These are phyloP conservation scores for Acipenser oxyrinchus DNA, from an alignment of 2,797 vertebrate species.

Conservation along the genomic window DNA sequence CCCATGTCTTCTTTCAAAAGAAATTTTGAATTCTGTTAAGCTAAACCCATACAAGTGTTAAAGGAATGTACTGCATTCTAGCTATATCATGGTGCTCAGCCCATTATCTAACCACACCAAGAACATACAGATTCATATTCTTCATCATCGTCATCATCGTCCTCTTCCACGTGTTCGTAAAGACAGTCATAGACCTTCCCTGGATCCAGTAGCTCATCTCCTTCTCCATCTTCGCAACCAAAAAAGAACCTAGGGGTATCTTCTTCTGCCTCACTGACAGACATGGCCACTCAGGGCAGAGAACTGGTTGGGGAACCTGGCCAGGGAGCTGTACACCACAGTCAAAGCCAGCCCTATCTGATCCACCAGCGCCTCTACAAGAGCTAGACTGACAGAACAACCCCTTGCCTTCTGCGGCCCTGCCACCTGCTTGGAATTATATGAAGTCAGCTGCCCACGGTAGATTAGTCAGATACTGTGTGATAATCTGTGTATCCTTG, in stretches of 20 bases:
- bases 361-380: not conserved
- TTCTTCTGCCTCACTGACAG: conserved; percentile 51
- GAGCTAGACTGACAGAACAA: not conserved
- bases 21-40: no score
- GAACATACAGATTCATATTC: conserved; percentile 76
- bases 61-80: no score
- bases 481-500: not conserved
- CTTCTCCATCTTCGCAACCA: conserved; percentile 68
- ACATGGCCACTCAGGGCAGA: conserved; percentile 38
- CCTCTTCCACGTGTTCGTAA: conserved; percentile 68
- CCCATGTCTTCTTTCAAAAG: no score
- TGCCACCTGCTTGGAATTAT: not conserved
- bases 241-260: conserved; percentile 74
- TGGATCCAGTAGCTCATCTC: conserved; percentile 60
- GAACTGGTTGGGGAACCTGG: not conserved
- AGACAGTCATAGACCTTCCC: conserved; percentile 60
- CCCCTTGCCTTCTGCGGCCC: not conserved
- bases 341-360: not conserved
- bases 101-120: no score
- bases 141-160: conserved; percentile 50
- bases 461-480: conserved; percentile 4
- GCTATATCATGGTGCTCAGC: no score
- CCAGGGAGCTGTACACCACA: conserved; percentile 26
- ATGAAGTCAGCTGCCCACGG: conserved; percentile 7
- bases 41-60: no score